These are phyloP conservation scores for Choreutis nemorana DNA, from an alignment of 2,888 invertebrate genomes.

Conservation along the genomic window DNA sequence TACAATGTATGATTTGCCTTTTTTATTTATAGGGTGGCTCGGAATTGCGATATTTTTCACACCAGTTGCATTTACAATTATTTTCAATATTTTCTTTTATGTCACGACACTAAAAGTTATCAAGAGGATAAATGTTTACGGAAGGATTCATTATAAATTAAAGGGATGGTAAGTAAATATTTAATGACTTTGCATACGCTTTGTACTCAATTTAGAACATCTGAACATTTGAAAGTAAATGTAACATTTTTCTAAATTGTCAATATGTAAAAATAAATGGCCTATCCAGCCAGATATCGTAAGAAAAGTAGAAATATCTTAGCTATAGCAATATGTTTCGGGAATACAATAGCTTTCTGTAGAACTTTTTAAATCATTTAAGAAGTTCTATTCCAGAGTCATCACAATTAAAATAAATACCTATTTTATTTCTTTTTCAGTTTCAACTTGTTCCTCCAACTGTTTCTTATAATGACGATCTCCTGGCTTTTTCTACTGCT, in stretches of 20 bases:
- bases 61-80: slow-evolving; percentile 80
- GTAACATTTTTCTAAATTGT: slow-evolving; percentile 2
- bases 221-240: slow-evolving; percentile 3
- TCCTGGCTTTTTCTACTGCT: slow-evolving; percentile 81
- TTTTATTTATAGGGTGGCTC: slow-evolving; percentile 70
- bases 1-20: neutral
- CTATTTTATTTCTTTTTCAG: slow-evolving; percentile 53
- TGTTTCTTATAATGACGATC: slow-evolving; percentile 77
- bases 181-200: neutral
- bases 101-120: slow-evolving; percentile 81
- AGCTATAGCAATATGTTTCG: too few relatives aligned
- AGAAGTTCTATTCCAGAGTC: too few relatives aligned
- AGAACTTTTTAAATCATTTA: too few relatives aligned
- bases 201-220: too few relatives aligned
- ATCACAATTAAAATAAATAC: too few relatives aligned
- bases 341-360: too few relatives aligned
- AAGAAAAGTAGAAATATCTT: too few relatives aligned
- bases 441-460: slow-evolving; percentile 79
- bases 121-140: slow-evolving; percentile 82
- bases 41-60: slow-evolving; percentile 86
- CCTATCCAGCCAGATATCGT: too few relatives aligned
- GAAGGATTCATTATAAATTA: slow-evolving; percentile 85
- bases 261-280: slow-evolving; percentile 4
- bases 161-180: slow-evolving; percentile 73
- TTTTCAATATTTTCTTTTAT: slow-evolving; percentile 82